Evolutionary conservation across 1,140 invertebrate genomes (phyloP).

Genomic region (Drosophila littoralis): DNA sequence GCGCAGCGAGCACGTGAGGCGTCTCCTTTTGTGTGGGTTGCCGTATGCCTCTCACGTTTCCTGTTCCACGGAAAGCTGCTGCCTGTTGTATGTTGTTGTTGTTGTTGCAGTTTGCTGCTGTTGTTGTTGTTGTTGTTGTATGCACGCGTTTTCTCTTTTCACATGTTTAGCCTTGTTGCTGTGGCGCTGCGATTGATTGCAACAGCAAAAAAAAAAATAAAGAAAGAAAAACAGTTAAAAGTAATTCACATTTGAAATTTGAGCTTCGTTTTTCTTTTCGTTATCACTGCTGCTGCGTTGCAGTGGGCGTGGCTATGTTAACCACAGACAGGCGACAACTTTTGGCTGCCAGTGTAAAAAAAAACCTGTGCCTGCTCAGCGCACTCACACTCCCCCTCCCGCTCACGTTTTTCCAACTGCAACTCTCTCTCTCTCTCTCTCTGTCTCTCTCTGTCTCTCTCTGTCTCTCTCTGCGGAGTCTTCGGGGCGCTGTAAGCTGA

Average conservation of each 20-base stretch:
- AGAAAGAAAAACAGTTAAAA: constrained; percentile 27
- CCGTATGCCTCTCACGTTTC: constrained; percentile 2
- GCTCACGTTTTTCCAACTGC: not conserved
- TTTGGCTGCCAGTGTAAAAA: constrained; percentile 26
- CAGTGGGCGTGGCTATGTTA: constrained; percentile 4
- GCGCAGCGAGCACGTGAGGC: constrained; percentile 39
- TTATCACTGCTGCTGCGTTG: constrained; percentile 1
- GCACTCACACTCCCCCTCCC: not conserved
- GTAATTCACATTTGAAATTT: constrained; percentile 23
- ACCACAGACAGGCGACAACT: constrained; percentile 17
- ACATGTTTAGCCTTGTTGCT: constrained; percentile 12
- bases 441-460: not conserved
- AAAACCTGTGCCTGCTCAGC: constrained; percentile 23
- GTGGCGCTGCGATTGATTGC: not conserved
- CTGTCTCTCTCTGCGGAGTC: not conserved
- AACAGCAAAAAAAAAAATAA: not conserved
- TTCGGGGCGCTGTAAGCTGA: constrained; percentile 44
- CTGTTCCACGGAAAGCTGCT: constrained; percentile 1
- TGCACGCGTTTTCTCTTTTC: constrained; percentile 23
- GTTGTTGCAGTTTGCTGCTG: not conserved
- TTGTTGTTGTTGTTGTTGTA: not conserved
- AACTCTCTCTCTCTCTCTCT: not conserved
- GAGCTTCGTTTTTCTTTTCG: not conserved
- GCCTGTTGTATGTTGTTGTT: constrained; percentile 1
- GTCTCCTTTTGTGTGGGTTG: constrained; percentile 4